Base-by-base conservation (phyloP, 2,888 invertebrate genomes). In the Ashinkailepas kermadecensis region DNA sequence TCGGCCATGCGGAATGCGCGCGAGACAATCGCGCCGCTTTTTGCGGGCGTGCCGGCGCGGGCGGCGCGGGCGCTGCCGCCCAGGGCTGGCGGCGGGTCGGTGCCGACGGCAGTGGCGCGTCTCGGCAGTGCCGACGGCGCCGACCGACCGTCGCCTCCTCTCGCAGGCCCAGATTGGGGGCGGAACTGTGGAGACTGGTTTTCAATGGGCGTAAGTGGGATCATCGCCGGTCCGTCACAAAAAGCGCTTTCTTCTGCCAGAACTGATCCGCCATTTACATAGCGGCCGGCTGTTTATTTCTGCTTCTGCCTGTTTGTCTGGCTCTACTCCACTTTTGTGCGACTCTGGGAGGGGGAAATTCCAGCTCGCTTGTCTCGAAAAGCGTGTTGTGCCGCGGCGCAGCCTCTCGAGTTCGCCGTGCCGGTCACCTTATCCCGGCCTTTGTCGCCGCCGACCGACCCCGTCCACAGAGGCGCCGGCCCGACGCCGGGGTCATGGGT, bases 381-480 rank as follows among this genome's bases (percentile, higher is more conserved):
- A 74, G 74, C 54, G 74, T 56, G 54, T 56, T 56, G 74, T 21
- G 74, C 12, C 59, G 59, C 59, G 56, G 54, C 2, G 74, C 18
- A 21, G 39, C 54, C 74, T 74, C 74, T 74, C 74, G 21, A 9
- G 70, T 70, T 70, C 39, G 39, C 39, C 39, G 39, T 15, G 39
- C 25, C 15, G 70, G 70, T 39, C 70, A 70, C 70, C 39, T 23
- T 15, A 39, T 13, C 70, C 70, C 25, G 25, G 87, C 87, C 80
- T 89, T 89, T 82, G 79, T 81, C 64, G 78, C 70, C 81, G 78
- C 65, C 81, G 79, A 81, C 81, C 57, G 79, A 81, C 23, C 56
- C 80, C 81, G 79, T 39, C 65, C 84, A 86, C 39, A 58, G 21
- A 54, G 80, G 83, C 6, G 54, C 74, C 65, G 82, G 70, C 21